These are phyloP conservation scores for Falco novaeseelandiae DNA, from an alignment of 2,797 vertebrate species.

Conservation along the genomic window DNA sequence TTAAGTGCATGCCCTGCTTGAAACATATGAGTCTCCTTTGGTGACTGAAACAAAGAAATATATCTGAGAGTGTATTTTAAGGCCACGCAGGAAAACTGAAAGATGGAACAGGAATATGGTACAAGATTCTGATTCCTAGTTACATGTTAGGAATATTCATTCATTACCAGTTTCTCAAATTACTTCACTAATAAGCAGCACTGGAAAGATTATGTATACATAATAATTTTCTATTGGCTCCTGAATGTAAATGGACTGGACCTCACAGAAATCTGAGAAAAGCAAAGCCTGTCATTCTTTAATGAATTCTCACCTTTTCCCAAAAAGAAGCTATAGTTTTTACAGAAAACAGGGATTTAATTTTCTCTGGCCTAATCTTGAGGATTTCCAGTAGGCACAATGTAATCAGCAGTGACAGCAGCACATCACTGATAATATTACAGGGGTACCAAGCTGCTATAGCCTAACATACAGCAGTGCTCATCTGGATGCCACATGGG, in stretches of 20 bases:
- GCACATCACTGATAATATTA: not conserved
- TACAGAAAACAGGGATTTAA: not conserved
- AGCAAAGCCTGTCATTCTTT: not conserved
- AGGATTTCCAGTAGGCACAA: not conserved
- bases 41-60: constrained; percentile 2
- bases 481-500: not conserved
- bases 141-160: not conserved
- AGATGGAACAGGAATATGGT: not conserved
- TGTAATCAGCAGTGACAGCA: not conserved
- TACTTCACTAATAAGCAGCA: not conserved
- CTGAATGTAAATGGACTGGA: not conserved
- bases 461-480: not conserved
- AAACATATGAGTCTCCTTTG: not conserved
- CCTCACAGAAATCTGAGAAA: not conserved
- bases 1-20: constrained; percentile 21
- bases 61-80: not conserved
- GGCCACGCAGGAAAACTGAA: not conserved
- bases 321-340: not conserved
- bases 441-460: not conserved
- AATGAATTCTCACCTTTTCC: not conserved
- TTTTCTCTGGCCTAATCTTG: not conserved
- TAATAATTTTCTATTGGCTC: not conserved
- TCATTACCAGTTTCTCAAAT: not conserved
- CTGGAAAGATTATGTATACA: not conserved
- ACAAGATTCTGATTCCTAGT: not conserved